These are phyloP conservation scores for Chionomys nivalis DNA, from an alignment of 2,113 vertebrate species.

Conservation along the genomic window DNA sequence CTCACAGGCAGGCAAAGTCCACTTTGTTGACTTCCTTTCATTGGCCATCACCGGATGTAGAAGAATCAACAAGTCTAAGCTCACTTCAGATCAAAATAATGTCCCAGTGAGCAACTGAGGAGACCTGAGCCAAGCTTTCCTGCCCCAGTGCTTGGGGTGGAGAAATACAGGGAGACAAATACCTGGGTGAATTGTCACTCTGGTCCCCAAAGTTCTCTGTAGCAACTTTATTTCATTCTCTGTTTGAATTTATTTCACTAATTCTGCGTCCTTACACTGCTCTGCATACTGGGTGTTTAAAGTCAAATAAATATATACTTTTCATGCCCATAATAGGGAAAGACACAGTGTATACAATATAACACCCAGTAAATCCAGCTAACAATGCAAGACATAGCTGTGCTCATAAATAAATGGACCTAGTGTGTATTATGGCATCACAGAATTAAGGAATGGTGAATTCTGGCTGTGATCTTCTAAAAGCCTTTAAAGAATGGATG, in stretches of 20 bases:
- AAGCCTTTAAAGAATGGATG: neutral
- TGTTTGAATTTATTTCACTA: conserved; percentile 53
- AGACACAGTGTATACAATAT: neutral
- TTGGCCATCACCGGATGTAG: neutral
- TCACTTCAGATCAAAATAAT: neutral
- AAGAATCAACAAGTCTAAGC: neutral
- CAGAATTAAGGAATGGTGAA: neutral
- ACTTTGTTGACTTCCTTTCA: neutral
- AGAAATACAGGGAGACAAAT: neutral
- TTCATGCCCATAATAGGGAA: neutral
- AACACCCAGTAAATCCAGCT: neutral
- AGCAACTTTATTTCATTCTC: conserved; percentile 44
- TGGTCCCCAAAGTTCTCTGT: neutral
- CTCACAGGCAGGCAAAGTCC: neutral
- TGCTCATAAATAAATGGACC: neutral
- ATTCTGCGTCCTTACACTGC: neutral
- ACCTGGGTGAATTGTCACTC: neutral
- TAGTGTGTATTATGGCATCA: neutral
- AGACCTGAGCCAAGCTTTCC: neutral
- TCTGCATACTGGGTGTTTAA: conserved; percentile 18
- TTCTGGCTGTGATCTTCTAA: neutral
- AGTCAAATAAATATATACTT: neutral
- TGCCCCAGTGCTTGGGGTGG: neutral
- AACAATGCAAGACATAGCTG: neutral
- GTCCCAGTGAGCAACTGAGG: neutral